Base-by-base conservation (phyloP, 2,113 vertebrate genomes). In the Syngnathus typhle region DNA sequence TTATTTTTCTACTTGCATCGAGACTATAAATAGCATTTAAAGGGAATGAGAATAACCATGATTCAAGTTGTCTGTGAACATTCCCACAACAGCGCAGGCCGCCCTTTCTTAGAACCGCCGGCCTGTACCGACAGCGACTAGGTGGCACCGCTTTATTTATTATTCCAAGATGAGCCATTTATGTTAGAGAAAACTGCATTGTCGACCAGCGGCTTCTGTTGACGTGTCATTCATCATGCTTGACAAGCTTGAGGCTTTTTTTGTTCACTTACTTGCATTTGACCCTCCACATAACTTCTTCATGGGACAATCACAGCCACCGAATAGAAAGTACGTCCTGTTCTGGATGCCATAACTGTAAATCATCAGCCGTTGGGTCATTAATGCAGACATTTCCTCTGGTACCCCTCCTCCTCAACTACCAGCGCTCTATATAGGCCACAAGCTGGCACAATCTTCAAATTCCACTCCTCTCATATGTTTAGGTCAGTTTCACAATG, bases 261-360 rank as follows among this genome's bases (percentile, higher is more conserved):
- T 67, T 76, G 71, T 84, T 83, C 75, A 52, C 75, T 76, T 82
- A 72, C 77, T 79, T 72, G 77, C 56, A 74, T 78, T 71, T 77
- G 81, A 82, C 70, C 64, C 41, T 68, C 71, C 61, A 54, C 73
- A 77, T 76, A 66, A 68, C 68, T 68, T 79, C 74, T 84, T 84
- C 83, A 84, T 83, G 80, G 72, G 80, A 71, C 82, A 79, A 75
- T 83, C 78, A 62, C 72, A 76, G 71, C 70, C 80, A 63, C 67
- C 60, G 76, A 70, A 64, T 79, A 72, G 82, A 86, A 79, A 69
- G 73, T 73, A 82, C 75, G 58, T 59, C 67, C 67, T 67, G 77
- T 83, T 78, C 72, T 63, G 6, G 67, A 68, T 74, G 72, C 83
- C 71, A 67, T 67, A 72, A 66, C 72, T 60, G 78, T 81, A 85